A percentile compares a stretch with the other conserved stretches of the same genome.
Conservation (phyloP, 2,888 invertebrate species). For the Ichneumoninae sp. region DNA sequence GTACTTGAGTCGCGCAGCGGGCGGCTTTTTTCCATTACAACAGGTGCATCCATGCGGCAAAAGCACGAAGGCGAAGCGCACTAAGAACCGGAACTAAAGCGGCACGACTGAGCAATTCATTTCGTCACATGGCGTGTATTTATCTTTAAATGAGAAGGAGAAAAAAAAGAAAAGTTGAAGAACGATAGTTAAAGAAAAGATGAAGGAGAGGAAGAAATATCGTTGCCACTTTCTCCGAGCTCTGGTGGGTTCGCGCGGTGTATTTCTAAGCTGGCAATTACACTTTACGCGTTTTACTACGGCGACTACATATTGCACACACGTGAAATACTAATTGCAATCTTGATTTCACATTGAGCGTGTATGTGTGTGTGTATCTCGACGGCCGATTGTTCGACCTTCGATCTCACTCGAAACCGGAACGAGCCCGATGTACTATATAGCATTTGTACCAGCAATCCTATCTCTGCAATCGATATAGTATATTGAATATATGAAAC, state of each 20-base stretch:
- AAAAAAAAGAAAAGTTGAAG: background rate
- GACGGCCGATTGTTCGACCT: constrained; percentile 57
- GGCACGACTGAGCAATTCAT: constrained; percentile 30
- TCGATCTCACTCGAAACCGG: constrained; percentile 61
- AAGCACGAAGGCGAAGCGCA: constrained; percentile 18
- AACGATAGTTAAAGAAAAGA: constrained; percentile 21
- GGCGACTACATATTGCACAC: constrained; percentile 26
- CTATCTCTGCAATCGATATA: constrained; percentile 49
- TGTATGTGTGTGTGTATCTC: constrained; percentile 22
- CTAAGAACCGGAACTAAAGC: constrained; percentile 30
- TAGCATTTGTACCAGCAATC: background rate
- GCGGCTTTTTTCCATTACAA: background rate
- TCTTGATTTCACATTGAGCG: constrained; percentile 44
- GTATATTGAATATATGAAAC: constrained; percentile 13
- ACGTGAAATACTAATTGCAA: constrained; percentile 53
- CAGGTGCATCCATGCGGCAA: constrained; percentile 8
- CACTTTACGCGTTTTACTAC: constrained; percentile 33
- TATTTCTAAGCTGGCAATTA: constrained; percentile 27
- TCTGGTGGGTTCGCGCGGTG: background rate
- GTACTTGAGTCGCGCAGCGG: background rate
- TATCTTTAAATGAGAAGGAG: constrained; percentile 29
- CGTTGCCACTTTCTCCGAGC: constrained; percentile 59
- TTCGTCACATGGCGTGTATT: constrained; percentile 55
- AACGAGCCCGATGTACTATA: constrained; percentile 10
- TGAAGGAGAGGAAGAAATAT: constrained; percentile 38